Conservation (phyloP, 2,888 invertebrate genomes). For the Chydorus sphaericus region DNA sequence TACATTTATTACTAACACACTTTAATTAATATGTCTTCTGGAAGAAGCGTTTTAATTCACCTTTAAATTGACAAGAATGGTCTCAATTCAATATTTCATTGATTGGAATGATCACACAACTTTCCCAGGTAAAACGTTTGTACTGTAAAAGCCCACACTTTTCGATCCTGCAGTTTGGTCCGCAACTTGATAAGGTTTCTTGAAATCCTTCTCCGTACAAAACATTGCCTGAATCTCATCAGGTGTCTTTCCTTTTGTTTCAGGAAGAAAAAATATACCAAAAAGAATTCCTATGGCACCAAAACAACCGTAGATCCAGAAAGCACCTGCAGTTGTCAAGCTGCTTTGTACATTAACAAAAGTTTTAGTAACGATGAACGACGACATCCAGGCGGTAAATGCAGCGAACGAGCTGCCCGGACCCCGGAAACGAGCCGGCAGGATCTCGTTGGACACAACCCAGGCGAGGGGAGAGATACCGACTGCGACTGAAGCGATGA, state of each 20-base stretch:
- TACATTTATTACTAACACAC: no score
- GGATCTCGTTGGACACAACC: conserved; percentile 67
- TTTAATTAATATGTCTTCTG: no score
- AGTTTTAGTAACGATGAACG: conserved; percentile 37
- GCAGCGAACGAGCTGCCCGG: conserved; percentile 60
- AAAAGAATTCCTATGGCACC: conserved; percentile 54
- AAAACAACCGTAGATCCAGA: conserved; percentile 57
- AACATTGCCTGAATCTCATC: conserved; percentile 47
- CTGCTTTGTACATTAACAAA: conserved; percentile 38
- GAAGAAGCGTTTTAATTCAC: no score
- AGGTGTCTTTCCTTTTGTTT: conserved; percentile 67
- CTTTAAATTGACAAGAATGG: no score
- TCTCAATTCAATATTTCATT: no score
- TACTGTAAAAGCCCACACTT: no score
- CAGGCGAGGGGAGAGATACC: conserved; percentile 71
- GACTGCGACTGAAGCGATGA: conserved; percentile 63
- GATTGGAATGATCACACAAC: no score
- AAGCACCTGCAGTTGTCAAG: conserved; percentile 49
- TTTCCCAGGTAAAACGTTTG: no score
- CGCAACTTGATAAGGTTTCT: no score
- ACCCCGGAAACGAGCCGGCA: conserved; percentile 53
- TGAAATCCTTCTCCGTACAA: no score
- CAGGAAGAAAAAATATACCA: conserved; percentile 56
- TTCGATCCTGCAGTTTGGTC: no score
- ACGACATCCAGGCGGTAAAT: conserved; percentile 56